Conservation (phyloP, 2,888 invertebrate species). For the Scaptomyza parva region DNA sequence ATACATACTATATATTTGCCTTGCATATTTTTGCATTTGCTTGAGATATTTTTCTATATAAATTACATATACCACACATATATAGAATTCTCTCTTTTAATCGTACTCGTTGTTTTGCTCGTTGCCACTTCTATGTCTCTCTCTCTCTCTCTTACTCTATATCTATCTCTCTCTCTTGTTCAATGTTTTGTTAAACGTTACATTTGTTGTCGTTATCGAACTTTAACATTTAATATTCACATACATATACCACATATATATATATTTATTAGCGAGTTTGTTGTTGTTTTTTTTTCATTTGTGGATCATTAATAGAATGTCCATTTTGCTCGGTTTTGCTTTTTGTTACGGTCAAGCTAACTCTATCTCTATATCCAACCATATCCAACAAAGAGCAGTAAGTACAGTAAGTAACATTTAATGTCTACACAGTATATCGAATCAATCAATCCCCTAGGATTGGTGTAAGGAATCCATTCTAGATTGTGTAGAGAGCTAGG, state of each 20-base stretch:
- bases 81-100: constrained; percentile 39
- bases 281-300: constrained; percentile 21
- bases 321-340: constrained; percentile 43
- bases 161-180: constrained; percentile 50
- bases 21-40: constrained; percentile 71
- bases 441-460: constrained; percentile 22
- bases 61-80: constrained; percentile 28
- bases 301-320: constrained; percentile 64
- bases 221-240: constrained; percentile 35
- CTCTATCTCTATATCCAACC: constrained; percentile 14
- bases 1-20: constrained; percentile 34
- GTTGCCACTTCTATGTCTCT: constrained; percentile 18
- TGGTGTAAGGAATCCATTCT: not conserved
- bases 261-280: constrained; percentile 41
- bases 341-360: constrained; percentile 46
- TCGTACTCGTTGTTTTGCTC: constrained; percentile 43
- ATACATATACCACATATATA: constrained; percentile 24
- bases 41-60: constrained; percentile 50
- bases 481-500: constrained; percentile 20
- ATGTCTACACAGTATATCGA: not conserved
- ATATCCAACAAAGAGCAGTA: constrained; percentile 45
- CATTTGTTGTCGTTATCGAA: constrained; percentile 37
- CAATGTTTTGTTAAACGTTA: constrained; percentile 56
- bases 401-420: constrained; percentile 54
- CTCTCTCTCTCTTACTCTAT: constrained; percentile 20